These are phyloP conservation scores for Euphonia xanthogaster DNA, from an alignment of 2,797 vertebrate genomes.

Conservation along the genomic window DNA sequence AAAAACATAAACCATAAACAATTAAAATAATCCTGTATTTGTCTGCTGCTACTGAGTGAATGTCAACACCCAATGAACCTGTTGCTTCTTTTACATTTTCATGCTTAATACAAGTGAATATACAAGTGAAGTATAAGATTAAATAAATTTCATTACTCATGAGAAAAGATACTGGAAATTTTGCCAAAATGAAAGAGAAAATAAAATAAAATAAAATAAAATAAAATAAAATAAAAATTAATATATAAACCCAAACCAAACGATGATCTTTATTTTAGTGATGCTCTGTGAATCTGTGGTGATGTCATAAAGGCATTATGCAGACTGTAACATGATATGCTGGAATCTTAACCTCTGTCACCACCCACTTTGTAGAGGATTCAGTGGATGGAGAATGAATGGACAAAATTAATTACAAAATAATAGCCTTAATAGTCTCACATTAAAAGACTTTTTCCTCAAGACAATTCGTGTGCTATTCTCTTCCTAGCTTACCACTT, in stretches of 20 bases:
- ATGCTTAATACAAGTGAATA: background rate
- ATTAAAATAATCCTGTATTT: background rate
- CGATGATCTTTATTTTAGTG: background rate
- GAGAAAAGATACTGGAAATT: background rate
- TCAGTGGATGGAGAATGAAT: background rate
- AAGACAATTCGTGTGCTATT: background rate
- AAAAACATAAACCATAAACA: background rate
- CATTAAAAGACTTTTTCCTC: background rate
- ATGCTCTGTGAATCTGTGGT: background rate
- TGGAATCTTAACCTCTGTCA: background rate
- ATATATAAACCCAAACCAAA: background rate
- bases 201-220: background rate
- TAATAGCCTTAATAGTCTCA: background rate
- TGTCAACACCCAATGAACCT: background rate
- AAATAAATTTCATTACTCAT: background rate
- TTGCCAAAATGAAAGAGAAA: background rate
- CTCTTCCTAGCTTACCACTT: background rate
- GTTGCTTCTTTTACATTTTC: background rate
- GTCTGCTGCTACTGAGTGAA: background rate
- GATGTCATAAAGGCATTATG: background rate
- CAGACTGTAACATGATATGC: background rate
- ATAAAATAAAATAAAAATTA: rapidly evolving
- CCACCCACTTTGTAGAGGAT: background rate
- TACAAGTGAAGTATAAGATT: background rate
- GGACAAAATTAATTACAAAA: background rate